Base-by-base conservation (phyloP, 1,140 invertebrate genomes). In the Drosophila orosa region DNA sequence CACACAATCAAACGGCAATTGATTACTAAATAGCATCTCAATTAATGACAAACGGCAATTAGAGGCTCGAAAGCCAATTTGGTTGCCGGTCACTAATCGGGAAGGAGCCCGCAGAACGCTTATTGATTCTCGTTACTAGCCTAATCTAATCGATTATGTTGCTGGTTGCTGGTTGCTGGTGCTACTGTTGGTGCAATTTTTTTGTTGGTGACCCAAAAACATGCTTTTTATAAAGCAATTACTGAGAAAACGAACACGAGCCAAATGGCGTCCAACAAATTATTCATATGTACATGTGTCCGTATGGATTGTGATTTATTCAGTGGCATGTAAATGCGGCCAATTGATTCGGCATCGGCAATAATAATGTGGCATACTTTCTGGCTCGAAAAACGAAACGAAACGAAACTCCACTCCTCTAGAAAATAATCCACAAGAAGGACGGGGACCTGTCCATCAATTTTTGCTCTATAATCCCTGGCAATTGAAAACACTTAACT, bases 291-390 rank as follows among this genome's bases (percentile, higher is more conserved):
- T 47, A 57, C 50, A 69, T 37, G 67, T 47, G 65, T 47, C 40
- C 48, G 25, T 47, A 54, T 61, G 39, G 37, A 42, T 31, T 54
- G 62, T 69, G 66, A 68, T 66, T 68, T 68, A 68, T 68, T 68
- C 35, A 65, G 29, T 45, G 59, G 62, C 62, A 35, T 69, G 67
- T 45, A 57, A 56, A 61, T 74, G 79, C 79, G 59, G 37, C 79
- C 61, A 82, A 82, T 82, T 82, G 79, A 74, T 78, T 55, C 55
- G 55, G 54, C 62, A 82, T 57, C 45, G 37, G 50, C 47, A 74
- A 74, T 56, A 42, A 42, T 55, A 67, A 39, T 45, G 48, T 84
- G 81, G 61, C 72, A 85, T 60, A 80, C 76, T 84, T 83, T 76
- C 2, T 13, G 17, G 44, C 13, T 24, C 3, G 5, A 10, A 25